phyloP scores from a whole-genome alignment of 1,140 invertebrate genomes.

The Acyrthosiphon pisum region DNA sequence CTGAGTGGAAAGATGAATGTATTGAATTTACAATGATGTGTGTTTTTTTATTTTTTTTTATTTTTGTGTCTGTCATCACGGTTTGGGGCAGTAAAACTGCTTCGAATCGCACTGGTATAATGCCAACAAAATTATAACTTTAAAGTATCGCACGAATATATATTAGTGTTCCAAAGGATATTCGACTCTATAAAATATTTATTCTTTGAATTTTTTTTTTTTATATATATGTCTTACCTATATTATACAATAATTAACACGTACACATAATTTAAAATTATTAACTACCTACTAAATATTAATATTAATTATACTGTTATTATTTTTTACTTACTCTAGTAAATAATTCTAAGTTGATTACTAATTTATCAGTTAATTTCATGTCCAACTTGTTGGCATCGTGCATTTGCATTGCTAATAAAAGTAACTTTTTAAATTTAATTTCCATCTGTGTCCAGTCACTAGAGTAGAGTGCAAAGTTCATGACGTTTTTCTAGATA shows the following conservation, averaged over 20 bases:
- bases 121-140: neutral
- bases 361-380: neutral
- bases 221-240: neutral
- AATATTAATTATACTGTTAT: neutral
- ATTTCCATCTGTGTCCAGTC: constrained; percentile 29
- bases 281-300: neutral
- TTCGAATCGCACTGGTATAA: no score
- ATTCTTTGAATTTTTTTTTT: neutral
- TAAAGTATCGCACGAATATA: neutral
- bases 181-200: neutral
- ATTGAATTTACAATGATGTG: no score
- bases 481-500: constrained; percentile 2
- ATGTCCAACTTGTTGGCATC: neutral
- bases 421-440: neutral
- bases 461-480: neutral
- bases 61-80: no score
- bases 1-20: no score
- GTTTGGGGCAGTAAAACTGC: no score
- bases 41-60: no score
- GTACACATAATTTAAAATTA: neutral
- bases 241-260: neutral
- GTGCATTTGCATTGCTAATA: constrained; percentile 11
- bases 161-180: no score
- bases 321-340: neutral
- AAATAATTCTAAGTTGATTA: constrained; percentile 15